Percentiles rank a stretch among this genome's conserved stretches.
phyloP scores from a whole-genome alignment of 2,113 vertebrate species.

The Tauraco erythrolophus region DNA sequence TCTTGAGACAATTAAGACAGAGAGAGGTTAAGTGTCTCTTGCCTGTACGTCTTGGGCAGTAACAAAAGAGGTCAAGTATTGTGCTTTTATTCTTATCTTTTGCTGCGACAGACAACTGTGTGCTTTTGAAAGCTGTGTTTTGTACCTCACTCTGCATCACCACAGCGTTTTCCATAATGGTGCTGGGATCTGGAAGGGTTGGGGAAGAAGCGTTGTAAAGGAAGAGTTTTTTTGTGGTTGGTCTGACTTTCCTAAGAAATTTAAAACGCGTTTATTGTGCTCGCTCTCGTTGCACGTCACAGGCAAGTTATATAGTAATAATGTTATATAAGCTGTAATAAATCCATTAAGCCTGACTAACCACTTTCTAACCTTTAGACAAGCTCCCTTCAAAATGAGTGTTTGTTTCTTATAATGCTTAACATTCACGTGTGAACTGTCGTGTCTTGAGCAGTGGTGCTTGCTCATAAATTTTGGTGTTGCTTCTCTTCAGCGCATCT shows the following conservation, averaged over 20 bases:
- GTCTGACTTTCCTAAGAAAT: not conserved
- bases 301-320: not conserved
- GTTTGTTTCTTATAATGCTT: not conserved
- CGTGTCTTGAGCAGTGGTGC: not conserved
- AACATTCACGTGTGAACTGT: rapidly evolving
- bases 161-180: not conserved
- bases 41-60: not conserved
- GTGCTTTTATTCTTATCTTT: not conserved
- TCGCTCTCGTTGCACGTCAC: not conserved
- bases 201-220: not conserved
- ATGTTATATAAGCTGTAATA: not conserved
- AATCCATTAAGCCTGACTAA: not conserved
- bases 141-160: not conserved
- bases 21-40: conserved; percentile 2
- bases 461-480: not conserved
- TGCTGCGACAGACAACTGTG: not conserved
- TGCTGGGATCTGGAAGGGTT: not conserved
- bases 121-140: not conserved
- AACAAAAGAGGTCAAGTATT: not conserved
- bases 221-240: not conserved
- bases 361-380: not conserved
- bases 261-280: not conserved
- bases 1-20: not conserved
- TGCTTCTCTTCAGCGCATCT: not conserved
- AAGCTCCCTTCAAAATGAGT: not conserved